Evolutionary conservation across 2,797 vertebrate genomes (phyloP), one percentile per base, ranked within the genome.

Genomic region (Syncerus caffer): DNA sequence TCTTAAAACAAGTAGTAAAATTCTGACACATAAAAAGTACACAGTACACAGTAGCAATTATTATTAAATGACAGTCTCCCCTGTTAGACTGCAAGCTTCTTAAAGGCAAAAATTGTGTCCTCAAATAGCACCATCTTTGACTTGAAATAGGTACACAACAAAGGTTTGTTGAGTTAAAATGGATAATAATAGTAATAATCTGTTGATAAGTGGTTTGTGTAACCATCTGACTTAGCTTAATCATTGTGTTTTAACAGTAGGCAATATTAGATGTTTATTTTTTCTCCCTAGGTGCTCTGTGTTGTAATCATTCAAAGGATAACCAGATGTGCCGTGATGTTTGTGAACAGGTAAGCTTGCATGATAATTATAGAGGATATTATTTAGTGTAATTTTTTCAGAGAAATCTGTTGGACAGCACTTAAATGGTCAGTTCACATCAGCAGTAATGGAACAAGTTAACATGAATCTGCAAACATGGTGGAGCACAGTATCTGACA

Each of bases 261-360:
- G 67, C 42, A 79, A 86, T 27, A 64, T 88, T 5, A 47, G 11
- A 57, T 97, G 57, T 93, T 85, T 96, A 47, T 95, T 97, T 95
- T 98, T 97, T 97, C 86, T 92, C 42, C 57, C 11, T 95, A 99
- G 99, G 98, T 96, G 97, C 99, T 67, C 99, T 99, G 98, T 99
- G 99, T 98, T 99, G 99, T 99, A 99, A 99, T 94, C 99, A 99
- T 98, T 99, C 99, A 97, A 99, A 99, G 34, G 99, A 99, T 93
- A 98, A 98, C 95, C 99, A 99, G 85, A 99, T 99, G 98, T 99
- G 99, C 96, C 99, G 99, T 98, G 99, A 99, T 98, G 99, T 99
- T 58, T 99, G 99, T 99, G 99, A 99, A 96, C 99, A 99, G 99
- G 99, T 99, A 99, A 98, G 98, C 83, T 97, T 74, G 15, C 50